These are phyloP conservation scores for Microctenopoma lineatum DNA, from an alignment of 2,797 vertebrate genomes.

Conservation along the genomic window DNA sequence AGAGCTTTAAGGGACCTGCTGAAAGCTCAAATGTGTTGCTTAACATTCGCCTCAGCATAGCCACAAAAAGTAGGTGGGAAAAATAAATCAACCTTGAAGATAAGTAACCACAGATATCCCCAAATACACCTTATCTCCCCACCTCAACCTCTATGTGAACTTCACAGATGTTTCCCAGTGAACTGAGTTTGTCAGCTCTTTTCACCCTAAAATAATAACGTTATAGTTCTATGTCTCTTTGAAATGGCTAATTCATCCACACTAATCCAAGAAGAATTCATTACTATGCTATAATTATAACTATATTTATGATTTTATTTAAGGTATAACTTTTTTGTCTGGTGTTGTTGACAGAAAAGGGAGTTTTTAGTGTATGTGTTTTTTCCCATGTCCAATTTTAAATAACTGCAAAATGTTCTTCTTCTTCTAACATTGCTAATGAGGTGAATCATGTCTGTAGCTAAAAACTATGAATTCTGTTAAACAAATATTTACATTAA, in stretches of 20 bases:
- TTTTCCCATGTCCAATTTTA: background rate
- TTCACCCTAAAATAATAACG: background rate
- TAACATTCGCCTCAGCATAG: slow-evolving; percentile 7
- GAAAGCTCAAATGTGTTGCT: slow-evolving; percentile 8
- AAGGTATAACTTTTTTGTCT: background rate
- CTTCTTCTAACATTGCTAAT: no score
- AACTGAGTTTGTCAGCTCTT: background rate
- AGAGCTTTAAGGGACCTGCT: slow-evolving; percentile 12
- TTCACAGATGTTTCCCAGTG: slow-evolving; percentile 67
- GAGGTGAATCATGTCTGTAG: no score
- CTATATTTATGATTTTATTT: no score
- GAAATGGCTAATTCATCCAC: background rate
- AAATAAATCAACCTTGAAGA: slow-evolving; percentile 66
- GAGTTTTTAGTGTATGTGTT: background rate
- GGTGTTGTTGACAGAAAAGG: background rate
- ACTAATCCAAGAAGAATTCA: no score
- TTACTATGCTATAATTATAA: no score
- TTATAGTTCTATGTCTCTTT: background rate
- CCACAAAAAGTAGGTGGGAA: slow-evolving; percentile 31
- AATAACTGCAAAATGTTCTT: background rate
- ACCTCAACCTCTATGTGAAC: slow-evolving; percentile 71
- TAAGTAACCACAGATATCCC: slow-evolving; percentile 59
- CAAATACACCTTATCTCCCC: slow-evolving; percentile 70
- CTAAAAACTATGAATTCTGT: no score
- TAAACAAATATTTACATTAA: no score